phyloP scores from a whole-genome alignment of 2,888 invertebrate species.

The Drosophila phalerata region DNA sequence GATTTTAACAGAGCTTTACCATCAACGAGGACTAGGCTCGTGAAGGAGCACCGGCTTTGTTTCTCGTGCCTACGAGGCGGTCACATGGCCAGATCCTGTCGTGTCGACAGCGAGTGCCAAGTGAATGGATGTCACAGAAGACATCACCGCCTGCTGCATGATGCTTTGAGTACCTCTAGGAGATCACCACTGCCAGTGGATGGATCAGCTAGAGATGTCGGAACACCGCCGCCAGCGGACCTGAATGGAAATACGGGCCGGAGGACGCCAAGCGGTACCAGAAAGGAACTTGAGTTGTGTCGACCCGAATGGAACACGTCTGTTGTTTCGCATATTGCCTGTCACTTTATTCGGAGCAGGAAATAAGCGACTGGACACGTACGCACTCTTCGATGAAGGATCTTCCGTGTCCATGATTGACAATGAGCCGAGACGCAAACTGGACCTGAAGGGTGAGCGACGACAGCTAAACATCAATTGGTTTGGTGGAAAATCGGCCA shows the following conservation, averaged over 20 bases:
- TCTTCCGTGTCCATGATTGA: no score
- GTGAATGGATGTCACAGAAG: neutral
- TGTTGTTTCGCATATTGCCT: slow-evolving; percentile 32
- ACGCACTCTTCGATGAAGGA: neutral
- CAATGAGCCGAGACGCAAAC: no score
- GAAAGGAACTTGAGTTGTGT: slow-evolving; percentile 13
- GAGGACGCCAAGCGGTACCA: neutral
- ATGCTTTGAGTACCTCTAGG: neutral
- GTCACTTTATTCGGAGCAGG: slow-evolving; percentile 20
- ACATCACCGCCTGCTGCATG: neutral
- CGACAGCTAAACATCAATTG: no score
- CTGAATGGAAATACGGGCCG: no score
- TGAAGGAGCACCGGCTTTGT: slow-evolving; percentile 1
- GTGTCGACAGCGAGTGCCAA: neutral
- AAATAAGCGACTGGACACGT: neutral
- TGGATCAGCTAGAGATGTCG: no score
- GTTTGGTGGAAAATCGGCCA: no score
- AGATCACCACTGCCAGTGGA: neutral
- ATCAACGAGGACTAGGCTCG: neutral
- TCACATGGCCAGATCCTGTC: neutral
- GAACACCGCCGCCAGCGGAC: no score
- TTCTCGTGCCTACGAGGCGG: slow-evolving; percentile 6
- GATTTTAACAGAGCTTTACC: neutral
- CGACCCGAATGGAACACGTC: slow-evolving; percentile 2
- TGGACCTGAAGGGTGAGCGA: no score